phyloP scores from a whole-genome alignment of 2,797 vertebrate genomes.

The Anguilla pacifica region DNA sequence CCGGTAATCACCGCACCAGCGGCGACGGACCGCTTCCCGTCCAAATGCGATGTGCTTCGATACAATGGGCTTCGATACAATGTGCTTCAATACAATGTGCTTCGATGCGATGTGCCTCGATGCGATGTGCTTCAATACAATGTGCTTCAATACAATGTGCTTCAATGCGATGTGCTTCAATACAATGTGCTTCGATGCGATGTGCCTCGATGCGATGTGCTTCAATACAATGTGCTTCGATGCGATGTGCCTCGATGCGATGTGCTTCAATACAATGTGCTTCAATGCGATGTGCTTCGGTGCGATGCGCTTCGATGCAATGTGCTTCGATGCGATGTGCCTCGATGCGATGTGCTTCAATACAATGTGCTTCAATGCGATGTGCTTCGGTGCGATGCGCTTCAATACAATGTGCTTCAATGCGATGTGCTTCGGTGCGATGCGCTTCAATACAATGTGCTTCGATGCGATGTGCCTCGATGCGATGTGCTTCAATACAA shows the following conservation, averaged over 20 bases:
- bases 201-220: background rate
- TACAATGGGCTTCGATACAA: background rate
- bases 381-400: background rate
- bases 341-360: no score
- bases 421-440: no score
- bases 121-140: no score
- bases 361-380: no score
- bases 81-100: no score
- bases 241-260: background rate
- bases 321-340: background rate
- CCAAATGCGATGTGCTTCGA: background rate
- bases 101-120: no score
- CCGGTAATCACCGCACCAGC: conserved; percentile 9
- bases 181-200: no score
- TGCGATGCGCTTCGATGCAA: background rate
- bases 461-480: background rate
- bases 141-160: background rate
- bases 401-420: background rate
- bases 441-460: background rate
- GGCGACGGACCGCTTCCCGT: background rate
- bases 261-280: background rate
- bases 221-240: no score
- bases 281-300: background rate
- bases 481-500: no score
- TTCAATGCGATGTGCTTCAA: background rate